These are phyloP conservation scores for Marcusenius ussheri DNA, from an alignment of 2,113 vertebrate species.

Conservation along the genomic window DNA sequence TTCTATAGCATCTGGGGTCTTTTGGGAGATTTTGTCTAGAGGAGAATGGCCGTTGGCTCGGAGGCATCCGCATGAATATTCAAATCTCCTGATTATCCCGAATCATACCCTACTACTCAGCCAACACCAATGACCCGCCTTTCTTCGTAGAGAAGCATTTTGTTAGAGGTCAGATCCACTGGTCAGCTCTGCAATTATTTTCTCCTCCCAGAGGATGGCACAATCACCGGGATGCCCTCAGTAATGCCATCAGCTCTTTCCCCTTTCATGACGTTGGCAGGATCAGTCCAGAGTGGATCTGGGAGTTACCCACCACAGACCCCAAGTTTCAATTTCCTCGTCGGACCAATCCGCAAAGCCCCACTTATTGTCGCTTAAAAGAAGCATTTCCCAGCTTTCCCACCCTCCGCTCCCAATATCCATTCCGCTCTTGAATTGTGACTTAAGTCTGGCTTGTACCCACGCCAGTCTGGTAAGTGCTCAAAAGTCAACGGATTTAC, in stretches of 20 bases:
- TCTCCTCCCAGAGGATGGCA: neutral
- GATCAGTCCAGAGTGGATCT: neutral
- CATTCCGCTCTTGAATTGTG: slow-evolving; percentile 50
- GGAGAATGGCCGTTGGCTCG: neutral
- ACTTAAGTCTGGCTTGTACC: slow-evolving; percentile 57
- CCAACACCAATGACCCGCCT: neutral
- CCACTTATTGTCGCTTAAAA: slow-evolving; percentile 45
- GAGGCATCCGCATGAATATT: neutral
- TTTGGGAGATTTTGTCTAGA: neutral
- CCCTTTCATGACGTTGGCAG: neutral
- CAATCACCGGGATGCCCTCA: neutral
- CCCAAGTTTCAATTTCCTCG: slow-evolving; percentile 41
- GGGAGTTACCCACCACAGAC: slow-evolving; percentile 40
- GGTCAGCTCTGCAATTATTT: neutral
- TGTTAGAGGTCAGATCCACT: neutral
- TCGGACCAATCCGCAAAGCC: slow-evolving; percentile 36
- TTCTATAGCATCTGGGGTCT: neutral
- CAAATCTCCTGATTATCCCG: neutral
- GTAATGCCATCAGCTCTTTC: neutral
- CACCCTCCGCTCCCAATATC: slow-evolving; percentile 52
- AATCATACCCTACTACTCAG: neutral
- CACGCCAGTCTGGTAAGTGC: slow-evolving; percentile 56
- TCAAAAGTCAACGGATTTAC: slow-evolving; percentile 64
- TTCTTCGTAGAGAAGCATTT: neutral
- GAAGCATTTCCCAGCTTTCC: slow-evolving; percentile 53